phyloP scores from a whole-genome alignment of 1,140 invertebrate genomes.

The Orius insidiosus region DNA sequence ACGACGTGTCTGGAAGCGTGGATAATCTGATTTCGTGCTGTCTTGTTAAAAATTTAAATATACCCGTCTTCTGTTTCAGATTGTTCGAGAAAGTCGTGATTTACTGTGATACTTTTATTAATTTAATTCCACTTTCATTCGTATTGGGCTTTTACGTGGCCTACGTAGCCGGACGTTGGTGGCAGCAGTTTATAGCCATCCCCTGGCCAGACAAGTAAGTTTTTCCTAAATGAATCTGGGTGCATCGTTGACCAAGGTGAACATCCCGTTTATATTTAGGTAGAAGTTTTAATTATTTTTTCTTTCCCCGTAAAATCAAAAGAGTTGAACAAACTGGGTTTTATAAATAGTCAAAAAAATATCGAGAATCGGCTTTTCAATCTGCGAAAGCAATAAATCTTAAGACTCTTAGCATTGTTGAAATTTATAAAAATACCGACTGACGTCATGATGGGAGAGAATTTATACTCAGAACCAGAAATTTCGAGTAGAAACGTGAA shows the following conservation, averaged over 20 bases:
- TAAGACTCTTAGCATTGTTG: too few relatives aligned
- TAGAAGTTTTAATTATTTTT: neutral
- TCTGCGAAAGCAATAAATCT: neutral
- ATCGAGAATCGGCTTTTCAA: neutral
- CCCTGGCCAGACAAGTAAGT: constrained; percentile 57
- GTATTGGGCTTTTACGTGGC: constrained; percentile 61
- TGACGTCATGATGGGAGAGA: too few relatives aligned
- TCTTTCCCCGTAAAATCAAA: neutral
- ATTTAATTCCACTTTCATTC: constrained; percentile 47
- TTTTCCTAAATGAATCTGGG: neutral
- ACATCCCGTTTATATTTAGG: neutral
- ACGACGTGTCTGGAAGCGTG: too few relatives aligned
- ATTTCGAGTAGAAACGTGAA: too few relatives aligned
- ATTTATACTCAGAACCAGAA: too few relatives aligned
- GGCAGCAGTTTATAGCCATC: constrained; percentile 51
- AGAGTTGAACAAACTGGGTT: neutral
- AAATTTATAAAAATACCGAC: too few relatives aligned
- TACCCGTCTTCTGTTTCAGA: constrained; percentile 25
- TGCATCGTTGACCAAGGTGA: neutral
- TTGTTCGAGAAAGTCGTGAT: constrained; percentile 41
- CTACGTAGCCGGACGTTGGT: constrained; percentile 52
- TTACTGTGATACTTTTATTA: constrained; percentile 46
- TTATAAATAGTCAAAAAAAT: neutral
- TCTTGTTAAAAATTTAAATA: neutral
- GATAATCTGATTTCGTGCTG: neutral